These are phyloP conservation scores for Amazonetta brasiliensis DNA, from an alignment of 2,797 vertebrate genomes.

Conservation along the genomic window DNA sequence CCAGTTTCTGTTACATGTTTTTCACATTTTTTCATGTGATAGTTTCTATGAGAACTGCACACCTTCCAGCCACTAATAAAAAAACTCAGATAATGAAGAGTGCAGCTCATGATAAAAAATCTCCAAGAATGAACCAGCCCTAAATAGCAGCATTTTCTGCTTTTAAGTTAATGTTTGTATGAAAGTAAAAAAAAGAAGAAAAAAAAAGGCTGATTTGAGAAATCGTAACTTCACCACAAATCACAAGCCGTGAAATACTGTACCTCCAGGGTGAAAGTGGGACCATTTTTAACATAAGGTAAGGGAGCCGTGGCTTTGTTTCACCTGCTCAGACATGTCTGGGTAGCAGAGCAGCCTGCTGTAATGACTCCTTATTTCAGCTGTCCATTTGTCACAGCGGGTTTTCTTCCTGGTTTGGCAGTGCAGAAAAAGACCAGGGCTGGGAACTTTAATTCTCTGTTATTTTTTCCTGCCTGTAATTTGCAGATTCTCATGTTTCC, in stretches of 20 bases:
- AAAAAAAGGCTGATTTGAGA: not conserved
- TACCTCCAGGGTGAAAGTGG: conserved; percentile 3
- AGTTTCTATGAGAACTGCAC: conserved; percentile 35
- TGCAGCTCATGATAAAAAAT: conserved; percentile 33
- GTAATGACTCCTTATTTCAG: not conserved
- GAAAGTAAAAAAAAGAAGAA: not conserved
- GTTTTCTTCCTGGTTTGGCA: not conserved
- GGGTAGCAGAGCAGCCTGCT: not conserved
- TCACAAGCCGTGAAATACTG: not conserved
- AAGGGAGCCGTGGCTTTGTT: conserved; percentile 35
- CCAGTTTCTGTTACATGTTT: not conserved
- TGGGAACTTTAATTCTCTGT: not conserved
- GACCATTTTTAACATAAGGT: not conserved
- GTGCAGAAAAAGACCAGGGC: not conserved
- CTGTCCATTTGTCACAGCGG: conserved; percentile 23
- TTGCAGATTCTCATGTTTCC: not conserved
- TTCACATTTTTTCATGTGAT: conserved; percentile 16
- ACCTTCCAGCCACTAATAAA: conserved; percentile 52
- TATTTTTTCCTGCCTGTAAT: conserved; percentile 9
- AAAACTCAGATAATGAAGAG: conserved; percentile 54
- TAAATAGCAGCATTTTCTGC: not conserved
- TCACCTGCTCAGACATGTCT: conserved; percentile 2
- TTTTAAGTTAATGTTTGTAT: conserved; percentile 23
- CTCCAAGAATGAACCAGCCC: conserved; percentile 13
- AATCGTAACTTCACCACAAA: not conserved